Conservation (phyloP, 1,140 invertebrate genomes). For the Ceratina australensis region DNA sequence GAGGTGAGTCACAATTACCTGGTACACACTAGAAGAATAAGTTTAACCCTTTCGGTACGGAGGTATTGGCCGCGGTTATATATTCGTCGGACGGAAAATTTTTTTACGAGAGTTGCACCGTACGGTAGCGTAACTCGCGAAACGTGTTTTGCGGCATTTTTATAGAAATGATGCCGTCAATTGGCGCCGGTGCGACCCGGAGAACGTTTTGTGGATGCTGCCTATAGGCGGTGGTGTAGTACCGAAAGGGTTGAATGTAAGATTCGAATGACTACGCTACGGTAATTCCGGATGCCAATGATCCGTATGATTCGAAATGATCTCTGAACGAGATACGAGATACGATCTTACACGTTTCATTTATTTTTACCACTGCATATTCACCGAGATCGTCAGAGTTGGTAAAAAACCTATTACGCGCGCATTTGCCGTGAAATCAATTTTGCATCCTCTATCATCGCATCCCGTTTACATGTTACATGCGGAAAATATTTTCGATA, state of each 20-base stretch:
- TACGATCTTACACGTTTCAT: constrained; percentile 25
- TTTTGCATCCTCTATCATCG: constrained; percentile 5
- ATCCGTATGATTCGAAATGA: constrained; percentile 23
- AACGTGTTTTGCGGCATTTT: too few species aligned
- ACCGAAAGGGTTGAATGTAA: too few species aligned
- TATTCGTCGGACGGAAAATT: too few species aligned
- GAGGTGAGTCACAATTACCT: constrained; percentile 83
- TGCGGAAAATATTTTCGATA: constrained; percentile 15
- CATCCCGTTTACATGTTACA: constrained; percentile 3
- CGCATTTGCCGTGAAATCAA: constrained; percentile 4
- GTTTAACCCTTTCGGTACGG: too few species aligned
- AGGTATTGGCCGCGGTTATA: too few species aligned
- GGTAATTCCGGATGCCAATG: too few species aligned
- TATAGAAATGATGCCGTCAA: too few species aligned
- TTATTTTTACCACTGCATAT: constrained; percentile 26
- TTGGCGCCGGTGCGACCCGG: too few species aligned
- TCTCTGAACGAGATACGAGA: background rate
- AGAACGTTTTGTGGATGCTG: too few species aligned
- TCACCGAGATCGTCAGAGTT: background rate
- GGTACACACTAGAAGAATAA: background rate
- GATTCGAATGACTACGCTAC: background rate
- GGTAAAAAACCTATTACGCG: background rate
- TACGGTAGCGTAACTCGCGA: too few species aligned
- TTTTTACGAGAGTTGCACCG: too few species aligned
- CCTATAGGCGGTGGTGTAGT: too few species aligned